Conservation (phyloP, 2,888 invertebrate genomes). For the Stenichneumon culpator region DNA sequence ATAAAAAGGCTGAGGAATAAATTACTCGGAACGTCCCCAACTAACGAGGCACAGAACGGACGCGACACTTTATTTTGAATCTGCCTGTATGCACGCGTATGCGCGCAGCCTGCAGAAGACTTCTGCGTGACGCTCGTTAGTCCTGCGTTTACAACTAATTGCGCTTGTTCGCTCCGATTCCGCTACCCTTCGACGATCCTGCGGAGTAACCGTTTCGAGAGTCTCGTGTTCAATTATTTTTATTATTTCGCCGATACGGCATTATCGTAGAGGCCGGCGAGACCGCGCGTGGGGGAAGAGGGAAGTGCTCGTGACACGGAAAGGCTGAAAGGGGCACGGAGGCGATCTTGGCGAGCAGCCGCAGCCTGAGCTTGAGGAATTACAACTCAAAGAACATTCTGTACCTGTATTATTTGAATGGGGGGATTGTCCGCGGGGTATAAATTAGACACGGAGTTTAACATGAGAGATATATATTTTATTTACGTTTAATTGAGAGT, state of each 20-base stretch:
- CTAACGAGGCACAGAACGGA: no score
- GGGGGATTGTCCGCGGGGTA: constrained; percentile 56
- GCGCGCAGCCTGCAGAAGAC: constrained; percentile 10
- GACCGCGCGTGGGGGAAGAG: constrained; percentile 1
- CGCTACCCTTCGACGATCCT: constrained; percentile 17
- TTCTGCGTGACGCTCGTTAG: constrained; percentile 53
- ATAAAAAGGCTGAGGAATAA: no score
- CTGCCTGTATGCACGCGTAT: background rate
- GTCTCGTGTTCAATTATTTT: constrained; percentile 55
- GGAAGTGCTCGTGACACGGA: background rate
- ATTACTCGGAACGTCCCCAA: no score
- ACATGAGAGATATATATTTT: constrained; percentile 59
- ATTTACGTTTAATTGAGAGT: constrained; percentile 67
- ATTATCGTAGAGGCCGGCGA: constrained; percentile 6
- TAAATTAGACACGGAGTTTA: constrained; percentile 61
- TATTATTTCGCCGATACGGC: constrained; percentile 57
- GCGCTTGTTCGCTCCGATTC: constrained; percentile 38
- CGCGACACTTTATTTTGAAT: no score
- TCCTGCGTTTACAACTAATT: constrained; percentile 55
- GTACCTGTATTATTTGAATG: constrained; percentile 49
- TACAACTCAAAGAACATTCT: constrained; percentile 48
- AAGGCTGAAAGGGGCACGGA: background rate
- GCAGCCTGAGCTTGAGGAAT: constrained; percentile 44
- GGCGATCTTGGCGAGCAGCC: background rate
- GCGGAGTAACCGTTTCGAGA: constrained; percentile 24